phyloP scores from a whole-genome alignment of 2,888 invertebrate species.

The Drosophila heteroneura region DNA sequence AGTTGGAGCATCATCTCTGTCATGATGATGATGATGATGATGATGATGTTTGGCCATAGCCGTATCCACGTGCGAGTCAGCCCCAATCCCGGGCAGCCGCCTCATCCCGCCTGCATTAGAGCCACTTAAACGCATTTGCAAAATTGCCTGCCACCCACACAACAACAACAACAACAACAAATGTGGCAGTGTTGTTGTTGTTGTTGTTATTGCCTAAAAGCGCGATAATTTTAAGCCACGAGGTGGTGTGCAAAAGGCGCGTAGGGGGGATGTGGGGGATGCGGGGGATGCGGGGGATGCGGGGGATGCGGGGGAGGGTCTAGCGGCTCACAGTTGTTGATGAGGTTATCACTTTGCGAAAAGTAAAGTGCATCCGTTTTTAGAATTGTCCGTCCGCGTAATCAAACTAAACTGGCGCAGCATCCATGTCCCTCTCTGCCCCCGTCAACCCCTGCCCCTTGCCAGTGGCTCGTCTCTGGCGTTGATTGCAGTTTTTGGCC shows the following conservation, averaged over 20 bases:
- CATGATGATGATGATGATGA: slow-evolving; percentile 1
- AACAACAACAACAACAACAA: slow-evolving; percentile 41
- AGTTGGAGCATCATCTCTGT: slow-evolving; percentile 12
- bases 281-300: background rate
- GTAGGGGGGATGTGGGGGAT: background rate
- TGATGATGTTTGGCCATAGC: slow-evolving; percentile 32
- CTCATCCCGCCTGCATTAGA: slow-evolving; percentile 79
- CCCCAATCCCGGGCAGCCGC: slow-evolving; percentile 41
- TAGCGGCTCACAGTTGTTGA: slow-evolving; percentile 46
- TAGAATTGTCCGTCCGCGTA: slow-evolving; percentile 64
- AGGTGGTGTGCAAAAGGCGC: slow-evolving; percentile 13
- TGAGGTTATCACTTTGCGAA: slow-evolving; percentile 78
- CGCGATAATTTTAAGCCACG: slow-evolving; percentile 69
- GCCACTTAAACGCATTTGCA: slow-evolving; percentile 79
- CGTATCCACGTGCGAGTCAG: slow-evolving; percentile 72
- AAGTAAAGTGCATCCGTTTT: slow-evolving; percentile 80
- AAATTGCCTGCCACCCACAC: slow-evolving; percentile 77
- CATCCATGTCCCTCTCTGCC: slow-evolving; percentile 1
- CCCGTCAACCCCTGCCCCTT: background rate
- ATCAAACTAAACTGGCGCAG: slow-evolving; percentile 78
- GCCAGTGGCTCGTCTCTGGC: slow-evolving; percentile 18
- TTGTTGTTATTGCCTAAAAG: slow-evolving; percentile 53
- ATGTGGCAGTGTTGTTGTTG: slow-evolving; percentile 28
- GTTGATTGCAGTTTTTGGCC: slow-evolving; percentile 69
- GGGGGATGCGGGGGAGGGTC: background rate